Base-by-base conservation (phyloP, 2,888 invertebrate species). In the Macrostomum cliftonense region DNA sequence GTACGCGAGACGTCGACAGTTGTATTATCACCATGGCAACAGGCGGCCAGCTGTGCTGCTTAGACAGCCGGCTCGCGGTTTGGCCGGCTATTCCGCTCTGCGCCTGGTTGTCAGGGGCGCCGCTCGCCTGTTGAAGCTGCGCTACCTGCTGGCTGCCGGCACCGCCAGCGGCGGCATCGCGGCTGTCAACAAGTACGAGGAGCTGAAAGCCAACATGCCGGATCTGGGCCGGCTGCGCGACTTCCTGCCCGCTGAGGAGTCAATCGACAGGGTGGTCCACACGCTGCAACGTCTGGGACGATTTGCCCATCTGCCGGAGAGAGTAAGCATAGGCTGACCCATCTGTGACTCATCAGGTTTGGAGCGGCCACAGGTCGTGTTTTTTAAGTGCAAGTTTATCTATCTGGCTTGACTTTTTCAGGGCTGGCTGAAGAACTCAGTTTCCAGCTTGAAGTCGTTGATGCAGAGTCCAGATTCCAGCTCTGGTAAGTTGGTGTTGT, bases 151-250 rank as follows among this genome's bases (percentile, higher is more conserved):
- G 16, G 72, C 93, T 1, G 89, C 89, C 9, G 86, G 91, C 46
- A 88, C 89, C 49, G 79, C 93, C 12, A 86, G 87, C 13, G 91
- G 95, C 5, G 88, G 91, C 19, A 79, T 87, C 61, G 83, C 88
- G 1, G 73, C 88, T 39, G 82, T 83, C 67, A 84, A 83, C 91
- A 88, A 86, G 79, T 89, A 88, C 67, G 79, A 83, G 61, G 81
- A 87, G 67, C 91, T 89, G 85, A 88, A 84, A 67, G 83, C 89
- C 52, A 82, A 82, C 11, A 71, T 97, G 20, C 95, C 95, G 0
- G 87, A 89, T 65, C 73, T 88, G 67, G 79, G 80, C 45, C 93
- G 91, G 89, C 62, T 93, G 52, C 79, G 84, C 52, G 80, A 82
- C 46, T 75, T 83, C 5, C 68, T 89, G 16, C 91, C 91, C 0